Percentiles rank a stretch among this genome's conserved stretches.
Conservation (phyloP, 2,797 vertebrate species). For the Leptodactylus fallax region DNA sequence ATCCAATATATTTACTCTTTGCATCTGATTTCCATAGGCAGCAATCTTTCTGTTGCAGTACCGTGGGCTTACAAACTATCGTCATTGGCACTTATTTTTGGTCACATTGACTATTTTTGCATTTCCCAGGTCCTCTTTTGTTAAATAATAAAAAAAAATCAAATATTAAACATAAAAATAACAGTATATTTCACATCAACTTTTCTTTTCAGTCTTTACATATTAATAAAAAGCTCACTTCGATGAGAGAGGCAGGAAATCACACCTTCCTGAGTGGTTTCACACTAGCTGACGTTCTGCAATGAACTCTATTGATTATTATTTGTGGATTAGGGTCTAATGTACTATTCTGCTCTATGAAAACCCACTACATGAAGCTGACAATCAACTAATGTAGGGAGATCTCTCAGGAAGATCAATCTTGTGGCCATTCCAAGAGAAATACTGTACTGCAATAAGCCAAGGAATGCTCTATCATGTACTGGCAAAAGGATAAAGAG, state of each 20-base stretch:
- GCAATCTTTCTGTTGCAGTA: background rate
- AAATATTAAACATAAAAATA: background rate
- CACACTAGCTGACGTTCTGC: constrained; percentile 13
- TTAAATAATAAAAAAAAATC: too few species aligned
- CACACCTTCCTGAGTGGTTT: background rate
- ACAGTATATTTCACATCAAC: background rate
- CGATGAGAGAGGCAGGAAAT: background rate
- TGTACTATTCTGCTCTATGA: background rate
- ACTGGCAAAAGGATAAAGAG: background rate
- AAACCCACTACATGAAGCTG: background rate
- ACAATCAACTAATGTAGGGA: background rate
- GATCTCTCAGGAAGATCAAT: background rate
- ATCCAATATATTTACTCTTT: background rate
- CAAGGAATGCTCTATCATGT: background rate
- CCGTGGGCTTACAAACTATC: background rate
- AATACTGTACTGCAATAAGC: background rate
- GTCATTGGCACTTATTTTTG: background rate
- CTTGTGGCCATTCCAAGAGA: background rate
- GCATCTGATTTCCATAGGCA: background rate
- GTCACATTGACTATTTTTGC: background rate
- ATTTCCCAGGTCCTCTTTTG: background rate
- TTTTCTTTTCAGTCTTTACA: background rate
- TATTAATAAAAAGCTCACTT: background rate
- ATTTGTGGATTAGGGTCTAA: background rate
- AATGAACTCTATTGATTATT: constrained; percentile 16